Conservation (phyloP, 2,113 vertebrate species). For the Nibea coibor region DNA sequence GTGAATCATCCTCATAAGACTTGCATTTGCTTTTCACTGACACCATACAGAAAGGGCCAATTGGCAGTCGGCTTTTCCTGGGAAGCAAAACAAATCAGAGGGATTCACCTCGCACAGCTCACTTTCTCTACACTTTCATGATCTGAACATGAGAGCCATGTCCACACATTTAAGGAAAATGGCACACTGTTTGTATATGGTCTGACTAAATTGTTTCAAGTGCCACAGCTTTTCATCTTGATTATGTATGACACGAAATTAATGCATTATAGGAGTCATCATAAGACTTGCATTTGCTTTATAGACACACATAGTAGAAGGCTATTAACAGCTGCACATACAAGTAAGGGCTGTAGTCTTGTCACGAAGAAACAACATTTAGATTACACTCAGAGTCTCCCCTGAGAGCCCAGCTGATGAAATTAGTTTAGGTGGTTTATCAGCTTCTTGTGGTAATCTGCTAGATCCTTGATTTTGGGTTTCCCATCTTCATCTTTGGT, state of each 20-base stretch:
- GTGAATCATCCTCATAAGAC: constrained; percentile 79
- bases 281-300: constrained; percentile 59
- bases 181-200: neutral
- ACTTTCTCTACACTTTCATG: constrained; percentile 3
- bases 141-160: neutral
- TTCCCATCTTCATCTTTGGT: constrained; percentile 27
- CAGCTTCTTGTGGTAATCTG: constrained; percentile 58
- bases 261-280: constrained; percentile 44
- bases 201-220: constrained; percentile 21
- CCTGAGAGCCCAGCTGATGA: constrained; percentile 35
- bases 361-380: constrained; percentile 36
- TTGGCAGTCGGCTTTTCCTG: constrained; percentile 1
- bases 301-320: neutral
- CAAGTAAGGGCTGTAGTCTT: neutral
- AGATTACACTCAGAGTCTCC: constrained; percentile 24
- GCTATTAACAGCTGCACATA: constrained; percentile 12
- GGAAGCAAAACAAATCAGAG: constrained; percentile 40
- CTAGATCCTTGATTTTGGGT: constrained; percentile 43
- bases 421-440: constrained; percentile 61
- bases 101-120: constrained; percentile 10
- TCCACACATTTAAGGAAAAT: neutral
- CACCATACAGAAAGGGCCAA: constrained; percentile 50
- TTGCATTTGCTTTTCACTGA: constrained; percentile 75
- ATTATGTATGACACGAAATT: constrained; percentile 40
- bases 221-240: constrained; percentile 37